Evolutionary conservation across 2,888 invertebrate genomes (phyloP).

Genomic region (Amblyteles armatorius): DNA sequence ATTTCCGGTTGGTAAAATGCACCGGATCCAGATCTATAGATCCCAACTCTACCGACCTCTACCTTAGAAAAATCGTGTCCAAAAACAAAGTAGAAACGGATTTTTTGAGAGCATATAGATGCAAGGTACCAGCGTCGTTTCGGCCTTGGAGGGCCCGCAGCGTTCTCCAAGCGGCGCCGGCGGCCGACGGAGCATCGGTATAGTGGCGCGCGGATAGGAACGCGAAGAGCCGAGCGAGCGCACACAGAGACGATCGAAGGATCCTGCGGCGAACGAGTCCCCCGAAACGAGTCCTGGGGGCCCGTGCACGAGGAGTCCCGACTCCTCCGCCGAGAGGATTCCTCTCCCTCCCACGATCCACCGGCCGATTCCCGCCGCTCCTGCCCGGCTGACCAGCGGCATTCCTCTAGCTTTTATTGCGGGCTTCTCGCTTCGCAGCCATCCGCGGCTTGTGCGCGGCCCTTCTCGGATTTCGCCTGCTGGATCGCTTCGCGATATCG

Average conservation of each 20-base stretch:
- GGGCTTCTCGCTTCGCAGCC: constrained; percentile 70
- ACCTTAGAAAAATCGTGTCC: no score
- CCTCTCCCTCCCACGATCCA: constrained; percentile 13
- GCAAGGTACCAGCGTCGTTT: constrained; percentile 30
- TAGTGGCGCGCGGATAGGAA: constrained; percentile 28
- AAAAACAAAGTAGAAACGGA: no score
- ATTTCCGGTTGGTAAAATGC: no score
- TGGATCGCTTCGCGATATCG: constrained; percentile 61
- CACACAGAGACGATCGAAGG: constrained; percentile 52
- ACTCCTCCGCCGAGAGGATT: constrained; percentile 31
- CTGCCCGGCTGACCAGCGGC: constrained; percentile 59
- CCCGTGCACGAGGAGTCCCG: constrained; percentile 33
- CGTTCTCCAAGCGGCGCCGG: constrained; percentile 4
- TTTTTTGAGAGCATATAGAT: no score
- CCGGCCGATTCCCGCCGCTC: neutral
- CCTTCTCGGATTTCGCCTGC: constrained; percentile 67
- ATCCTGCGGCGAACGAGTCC: constrained; percentile 61
- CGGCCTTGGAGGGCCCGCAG: constrained; percentile 68
- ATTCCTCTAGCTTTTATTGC: constrained; percentile 79
- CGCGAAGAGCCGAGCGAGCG: constrained; percentile 7
- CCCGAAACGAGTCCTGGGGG: constrained; percentile 74
- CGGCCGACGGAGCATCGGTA: neutral
- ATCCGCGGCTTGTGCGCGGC: constrained; percentile 32
- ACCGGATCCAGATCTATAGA: no score
- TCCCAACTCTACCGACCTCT: no score